Evolutionary conservation across 2,888 invertebrate genomes (phyloP), one percentile per base, ranked within the genome.

Genomic region (Drosophila prolongata): DNA sequence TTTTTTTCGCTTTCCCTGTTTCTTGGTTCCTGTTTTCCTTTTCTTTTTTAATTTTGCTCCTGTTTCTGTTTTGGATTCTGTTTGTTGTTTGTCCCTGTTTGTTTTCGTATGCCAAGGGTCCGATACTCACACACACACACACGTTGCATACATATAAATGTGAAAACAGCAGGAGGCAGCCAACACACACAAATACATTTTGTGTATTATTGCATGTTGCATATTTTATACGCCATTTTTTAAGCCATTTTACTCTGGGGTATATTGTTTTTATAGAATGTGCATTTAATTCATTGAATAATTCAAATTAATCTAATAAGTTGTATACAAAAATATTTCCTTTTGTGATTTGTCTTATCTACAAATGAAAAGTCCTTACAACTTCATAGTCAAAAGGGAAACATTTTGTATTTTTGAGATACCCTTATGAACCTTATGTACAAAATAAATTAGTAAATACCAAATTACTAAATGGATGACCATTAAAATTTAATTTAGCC

Each of bases 81-180:
- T 66, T 64, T 64, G 44, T 68, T 80, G 76, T 80, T 80, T 76
- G 59, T 66, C 71, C 66, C 66, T 76, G 79, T 78, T 80, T 82
- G 76, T 54, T 78, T 57, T 59, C 84, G 76, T 73, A 76, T 82
- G 86, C 86, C 80, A 80, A 73, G 75, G 67, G 83, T 84, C 69
- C 52, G 66, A 47, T 60, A 24, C 42, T 34, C 46, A 11, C 30
- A 16, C 40, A 49, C 40, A 49, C 13, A 49, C 19, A 47, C 53
- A 53, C 49, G 30, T 62, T 71, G 44, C 62, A 42, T 59, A 42
- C 58, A 59, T 53, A 56, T 38, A 71, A 59, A 64, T 52, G 57
- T 42, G 37, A 44, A 35, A 47, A 47, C 40, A 47, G 35, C 43
- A 62, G 44, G 30, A 8, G 24, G 24, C 24, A 19, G 19, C 19